These are phyloP conservation scores for Ptilonorhynchus violaceus DNA, from an alignment of 2,113 vertebrate genomes.

Conservation along the genomic window DNA sequence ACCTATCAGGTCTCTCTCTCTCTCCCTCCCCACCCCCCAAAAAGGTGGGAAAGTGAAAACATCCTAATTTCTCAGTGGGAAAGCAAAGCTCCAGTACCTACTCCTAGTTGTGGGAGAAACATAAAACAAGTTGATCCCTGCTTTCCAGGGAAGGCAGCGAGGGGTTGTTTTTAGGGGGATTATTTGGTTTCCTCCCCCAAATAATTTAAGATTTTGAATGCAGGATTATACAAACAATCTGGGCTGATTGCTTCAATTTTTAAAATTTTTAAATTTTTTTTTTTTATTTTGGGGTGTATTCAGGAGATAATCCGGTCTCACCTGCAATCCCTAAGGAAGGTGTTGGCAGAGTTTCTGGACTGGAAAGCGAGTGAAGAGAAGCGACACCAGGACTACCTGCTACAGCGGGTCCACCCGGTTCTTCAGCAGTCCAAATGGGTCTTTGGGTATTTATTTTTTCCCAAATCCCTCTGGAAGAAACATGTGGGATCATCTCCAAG, in stretches of 20 bases:
- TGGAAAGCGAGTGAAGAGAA: neutral
- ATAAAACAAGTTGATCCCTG: rapidly evolving
- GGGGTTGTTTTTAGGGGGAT: neutral
- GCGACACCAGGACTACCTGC: neutral
- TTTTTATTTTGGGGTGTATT: neutral
- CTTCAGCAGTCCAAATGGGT: neutral
- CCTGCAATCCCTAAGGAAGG: neutral
- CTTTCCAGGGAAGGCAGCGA: neutral
- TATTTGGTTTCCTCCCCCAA: neutral
- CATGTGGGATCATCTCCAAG: rapidly evolving
- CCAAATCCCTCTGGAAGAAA: neutral
- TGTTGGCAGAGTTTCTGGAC: neutral
- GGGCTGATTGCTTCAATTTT: rapidly evolving
- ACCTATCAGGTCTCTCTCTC: neutral
- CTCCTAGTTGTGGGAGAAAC: neutral
- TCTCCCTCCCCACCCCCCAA: rapidly evolving
- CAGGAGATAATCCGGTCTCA: neutral
- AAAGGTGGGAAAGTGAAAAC: neutral
- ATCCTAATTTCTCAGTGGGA: neutral
- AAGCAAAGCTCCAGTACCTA: neutral
- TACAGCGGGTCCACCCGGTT: rapidly evolving
- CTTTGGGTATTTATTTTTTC: neutral
- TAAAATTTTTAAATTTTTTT: neutral
- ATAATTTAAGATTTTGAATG: neutral
- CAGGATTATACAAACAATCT: neutral